phyloP scores from a whole-genome alignment of 2,888 invertebrate species.

The Petrolisthes manimaculis region DNA sequence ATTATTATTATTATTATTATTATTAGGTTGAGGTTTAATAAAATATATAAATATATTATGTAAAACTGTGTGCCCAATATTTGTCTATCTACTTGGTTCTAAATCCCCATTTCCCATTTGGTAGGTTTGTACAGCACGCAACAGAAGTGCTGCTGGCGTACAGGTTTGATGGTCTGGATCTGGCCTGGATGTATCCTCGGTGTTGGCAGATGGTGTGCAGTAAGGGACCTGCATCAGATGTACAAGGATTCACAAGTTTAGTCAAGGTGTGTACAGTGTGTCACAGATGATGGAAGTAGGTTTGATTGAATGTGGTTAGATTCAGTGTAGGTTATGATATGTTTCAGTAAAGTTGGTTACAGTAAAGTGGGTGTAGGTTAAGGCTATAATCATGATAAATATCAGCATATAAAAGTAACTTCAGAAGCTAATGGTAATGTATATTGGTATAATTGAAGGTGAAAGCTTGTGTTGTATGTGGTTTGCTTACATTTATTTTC shows the following conservation, averaged over 20 bases:
- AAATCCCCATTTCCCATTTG: neutral
- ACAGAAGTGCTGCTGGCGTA: slow-evolving; percentile 81
- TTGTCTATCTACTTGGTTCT: too few relatives aligned
- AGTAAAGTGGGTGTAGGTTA: neutral
- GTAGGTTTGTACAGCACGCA: slow-evolving; percentile 69
- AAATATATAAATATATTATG: too few relatives aligned
- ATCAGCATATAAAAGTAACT: too few relatives aligned
- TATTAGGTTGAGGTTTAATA: too few relatives aligned
- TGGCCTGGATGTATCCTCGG: slow-evolving; percentile 95
- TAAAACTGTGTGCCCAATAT: too few relatives aligned
- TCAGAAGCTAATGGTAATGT: neutral
- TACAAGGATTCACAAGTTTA: slow-evolving; percentile 82
- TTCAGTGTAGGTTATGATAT: too few relatives aligned
- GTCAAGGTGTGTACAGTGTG: slow-evolving; percentile 74
- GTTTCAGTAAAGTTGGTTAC: neutral
- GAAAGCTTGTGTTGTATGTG: too few relatives aligned
- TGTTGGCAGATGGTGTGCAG: slow-evolving; percentile 93
- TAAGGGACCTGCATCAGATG: slow-evolving; percentile 83
- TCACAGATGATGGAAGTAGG: neutral
- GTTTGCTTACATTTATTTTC: too few relatives aligned
- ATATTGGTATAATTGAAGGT: neutral
- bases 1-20: too few relatives aligned
- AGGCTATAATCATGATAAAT: neutral
- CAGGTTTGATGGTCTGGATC: slow-evolving; percentile 86
- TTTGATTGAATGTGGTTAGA: neutral